Evolutionary conservation across 2,797 vertebrate genomes (phyloP).

Genomic region (Buphagus erythrorhynchus): DNA sequence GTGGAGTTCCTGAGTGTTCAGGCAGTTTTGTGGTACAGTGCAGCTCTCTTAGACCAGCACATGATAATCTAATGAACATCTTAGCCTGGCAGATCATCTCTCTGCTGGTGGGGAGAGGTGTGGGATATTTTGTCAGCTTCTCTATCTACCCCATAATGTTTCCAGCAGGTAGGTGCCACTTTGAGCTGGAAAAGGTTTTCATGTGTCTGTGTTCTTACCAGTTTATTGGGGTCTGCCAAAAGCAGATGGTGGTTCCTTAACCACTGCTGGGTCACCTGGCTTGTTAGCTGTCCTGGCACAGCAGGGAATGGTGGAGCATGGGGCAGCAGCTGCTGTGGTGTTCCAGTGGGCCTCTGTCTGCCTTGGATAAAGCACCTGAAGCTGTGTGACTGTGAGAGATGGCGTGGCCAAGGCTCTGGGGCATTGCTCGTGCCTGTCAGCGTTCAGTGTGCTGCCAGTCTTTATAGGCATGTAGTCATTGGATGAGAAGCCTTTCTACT

Average conservation of each 20-base stretch:
- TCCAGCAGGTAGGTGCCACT: neutral
- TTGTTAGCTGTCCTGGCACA: neutral
- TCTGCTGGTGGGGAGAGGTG: neutral
- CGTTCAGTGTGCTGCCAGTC: fast-evolving
- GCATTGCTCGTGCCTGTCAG: neutral
- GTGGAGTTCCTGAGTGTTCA: neutral
- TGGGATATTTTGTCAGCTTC: neutral
- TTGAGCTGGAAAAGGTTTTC: neutral
- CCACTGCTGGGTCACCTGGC: neutral
- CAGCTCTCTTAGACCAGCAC: neutral
- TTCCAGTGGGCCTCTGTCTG: neutral
- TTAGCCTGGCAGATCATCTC: neutral
- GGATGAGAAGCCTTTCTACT: neutral
- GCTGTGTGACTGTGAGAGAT: neutral
- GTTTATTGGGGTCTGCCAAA: neutral
- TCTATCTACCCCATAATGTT: neutral
- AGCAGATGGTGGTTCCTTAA: neutral
- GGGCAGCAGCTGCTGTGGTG: neutral
- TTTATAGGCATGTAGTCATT: fast-evolving
- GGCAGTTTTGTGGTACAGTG: neutral
- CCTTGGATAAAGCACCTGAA: neutral
- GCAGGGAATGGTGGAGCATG: neutral
- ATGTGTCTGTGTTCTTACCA: neutral
- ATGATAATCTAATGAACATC: neutral
- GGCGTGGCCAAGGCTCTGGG: neutral